phyloP scores from a whole-genome alignment of 2,797 vertebrate genomes.

The Orientallactaga sibirica region DNA sequence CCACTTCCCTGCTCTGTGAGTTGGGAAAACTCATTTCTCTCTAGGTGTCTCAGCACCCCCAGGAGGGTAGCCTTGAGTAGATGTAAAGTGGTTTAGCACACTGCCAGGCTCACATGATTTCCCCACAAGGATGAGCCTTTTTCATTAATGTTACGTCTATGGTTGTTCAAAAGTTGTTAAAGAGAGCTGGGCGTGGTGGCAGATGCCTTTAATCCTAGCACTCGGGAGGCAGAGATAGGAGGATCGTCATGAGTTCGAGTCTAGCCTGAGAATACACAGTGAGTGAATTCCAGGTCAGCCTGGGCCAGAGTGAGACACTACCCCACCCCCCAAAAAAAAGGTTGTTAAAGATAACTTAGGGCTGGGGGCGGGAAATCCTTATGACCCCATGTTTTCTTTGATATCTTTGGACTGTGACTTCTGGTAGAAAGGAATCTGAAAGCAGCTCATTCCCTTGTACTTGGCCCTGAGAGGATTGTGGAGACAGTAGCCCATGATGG shows the following conservation, averaged over 20 bases:
- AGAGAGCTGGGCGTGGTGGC: not conserved
- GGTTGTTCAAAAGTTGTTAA: not conserved
- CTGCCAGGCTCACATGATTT: rapidly evolving
- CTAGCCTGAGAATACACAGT: too few relatives aligned
- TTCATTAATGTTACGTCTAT: not conserved
- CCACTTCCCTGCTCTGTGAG: not conserved
- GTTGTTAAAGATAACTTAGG: too few relatives aligned
- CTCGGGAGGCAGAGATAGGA: too few relatives aligned
- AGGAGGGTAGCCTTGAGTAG: not conserved
- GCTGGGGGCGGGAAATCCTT: not conserved
- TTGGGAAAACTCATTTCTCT: not conserved
- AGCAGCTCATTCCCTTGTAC: not conserved
- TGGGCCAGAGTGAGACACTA: too few relatives aligned
- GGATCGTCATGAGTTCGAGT: too few relatives aligned
- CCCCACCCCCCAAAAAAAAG: too few relatives aligned
- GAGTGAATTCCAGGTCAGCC: too few relatives aligned
- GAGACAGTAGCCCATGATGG: not conserved
- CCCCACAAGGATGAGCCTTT: not conserved
- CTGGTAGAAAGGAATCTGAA: not conserved
- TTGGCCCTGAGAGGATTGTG: not conserved
- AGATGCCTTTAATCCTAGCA: too few relatives aligned
- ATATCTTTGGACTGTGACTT: not conserved
- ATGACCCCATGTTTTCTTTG: not conserved
- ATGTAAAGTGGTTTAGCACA: not conserved
- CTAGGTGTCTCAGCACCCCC: not conserved